A percentile compares a stretch with the other conserved stretches of the same genome.
Evolutionary conservation across 2,113 vertebrate species (phyloP).

Genomic region (Scomber colias): DNA sequence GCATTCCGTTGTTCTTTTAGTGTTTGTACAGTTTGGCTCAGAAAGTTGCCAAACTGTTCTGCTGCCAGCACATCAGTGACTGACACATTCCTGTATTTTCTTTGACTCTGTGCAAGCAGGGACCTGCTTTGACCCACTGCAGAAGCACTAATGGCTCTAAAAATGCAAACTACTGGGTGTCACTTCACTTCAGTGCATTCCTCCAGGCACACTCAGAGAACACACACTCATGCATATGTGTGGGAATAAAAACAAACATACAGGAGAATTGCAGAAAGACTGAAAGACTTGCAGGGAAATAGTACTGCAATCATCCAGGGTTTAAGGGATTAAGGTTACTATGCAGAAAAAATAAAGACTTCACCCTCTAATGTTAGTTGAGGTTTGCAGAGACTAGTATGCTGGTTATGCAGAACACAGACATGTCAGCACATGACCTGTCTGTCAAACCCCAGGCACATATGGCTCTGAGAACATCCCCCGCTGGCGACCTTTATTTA

Average conservation of each 20-base stretch:
- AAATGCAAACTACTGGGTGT: conserved; percentile 20
- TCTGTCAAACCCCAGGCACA: conserved; percentile 46
- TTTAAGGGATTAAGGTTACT: conserved; percentile 39
- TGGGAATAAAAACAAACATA: background rate
- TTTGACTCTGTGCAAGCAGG: conserved; percentile 14
- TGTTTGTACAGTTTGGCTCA: background rate
- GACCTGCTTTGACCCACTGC: conserved; percentile 5
- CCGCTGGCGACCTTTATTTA: conserved; percentile 50
- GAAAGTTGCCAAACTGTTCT: background rate
- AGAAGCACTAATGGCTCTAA: background rate
- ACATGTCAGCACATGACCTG: conserved; percentile 26
- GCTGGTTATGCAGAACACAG: background rate
- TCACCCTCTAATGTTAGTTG: background rate
- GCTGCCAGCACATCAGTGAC: no score
- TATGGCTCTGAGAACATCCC: conserved; percentile 35
- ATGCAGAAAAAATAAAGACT: background rate
- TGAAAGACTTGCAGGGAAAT: background rate
- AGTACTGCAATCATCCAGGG: background rate
- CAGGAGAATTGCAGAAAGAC: background rate
- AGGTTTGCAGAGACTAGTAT: background rate
- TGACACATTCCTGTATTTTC: background rate
- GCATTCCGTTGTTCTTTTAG: no score
- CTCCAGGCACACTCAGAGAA: background rate
- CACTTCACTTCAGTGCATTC: background rate
- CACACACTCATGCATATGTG: background rate